Evolutionary conservation across 2,113 vertebrate genomes (phyloP).

Genomic region (Ceyx margarethae): DNA sequence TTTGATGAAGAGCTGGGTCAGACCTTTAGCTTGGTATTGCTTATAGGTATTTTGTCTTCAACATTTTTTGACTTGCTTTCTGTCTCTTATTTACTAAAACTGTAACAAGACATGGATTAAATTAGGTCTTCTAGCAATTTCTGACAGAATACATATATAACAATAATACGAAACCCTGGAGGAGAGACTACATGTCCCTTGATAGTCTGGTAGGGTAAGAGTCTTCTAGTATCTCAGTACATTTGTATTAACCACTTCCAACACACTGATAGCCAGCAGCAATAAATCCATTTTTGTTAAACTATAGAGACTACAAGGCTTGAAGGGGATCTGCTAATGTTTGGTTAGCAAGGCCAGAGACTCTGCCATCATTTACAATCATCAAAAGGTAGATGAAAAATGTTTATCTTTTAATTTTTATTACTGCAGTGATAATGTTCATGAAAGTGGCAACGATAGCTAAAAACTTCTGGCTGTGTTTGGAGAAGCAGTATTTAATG

Average conservation of each 20-base stretch:
- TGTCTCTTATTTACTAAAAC: not conserved
- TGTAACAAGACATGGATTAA: not conserved
- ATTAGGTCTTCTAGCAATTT: not conserved
- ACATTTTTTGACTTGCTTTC: not conserved
- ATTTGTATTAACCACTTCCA: constrained; percentile 1
- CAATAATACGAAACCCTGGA: not conserved
- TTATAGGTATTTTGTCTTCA: not conserved
- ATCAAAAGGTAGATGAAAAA: not conserved
- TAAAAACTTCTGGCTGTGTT: not conserved
- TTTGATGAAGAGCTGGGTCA: not conserved
- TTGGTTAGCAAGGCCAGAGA: not conserved
- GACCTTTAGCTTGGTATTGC: not conserved
- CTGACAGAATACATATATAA: not conserved
- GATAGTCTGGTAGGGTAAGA: not conserved
- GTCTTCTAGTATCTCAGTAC: not conserved
- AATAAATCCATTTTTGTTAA: not conserved
- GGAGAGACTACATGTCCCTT: not conserved
- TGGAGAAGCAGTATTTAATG: not conserved
- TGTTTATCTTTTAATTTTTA: not conserved
- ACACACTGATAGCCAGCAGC: not conserved
- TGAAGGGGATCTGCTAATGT: not conserved
- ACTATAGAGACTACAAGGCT: not conserved
- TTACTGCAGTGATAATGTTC: not conserved
- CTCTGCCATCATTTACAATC: not conserved
- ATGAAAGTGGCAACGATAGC: not conserved